A percentile compares a stretch with the other conserved stretches of the same genome.
phyloP scores from a whole-genome alignment of 2,797 vertebrate genomes.

The Jordanella pulchra region DNA sequence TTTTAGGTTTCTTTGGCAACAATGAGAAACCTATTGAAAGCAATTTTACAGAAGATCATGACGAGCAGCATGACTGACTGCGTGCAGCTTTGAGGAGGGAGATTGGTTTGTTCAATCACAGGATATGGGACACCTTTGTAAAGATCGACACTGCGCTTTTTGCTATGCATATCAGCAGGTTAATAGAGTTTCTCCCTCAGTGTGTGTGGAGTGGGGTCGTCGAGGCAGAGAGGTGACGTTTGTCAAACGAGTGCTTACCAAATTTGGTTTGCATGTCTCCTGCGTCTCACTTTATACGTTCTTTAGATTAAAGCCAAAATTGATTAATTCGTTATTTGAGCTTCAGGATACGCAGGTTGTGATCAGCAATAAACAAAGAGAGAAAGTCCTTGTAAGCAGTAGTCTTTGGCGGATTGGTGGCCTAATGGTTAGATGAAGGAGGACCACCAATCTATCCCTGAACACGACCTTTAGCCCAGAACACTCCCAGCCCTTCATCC shows the following conservation, averaged over 20 bases:
- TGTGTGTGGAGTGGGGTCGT: neutral
- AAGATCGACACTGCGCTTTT: slow-evolving; percentile 20
- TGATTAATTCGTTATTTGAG: neutral
- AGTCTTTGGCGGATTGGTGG: no score
- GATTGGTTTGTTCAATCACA: slow-evolving; percentile 60
- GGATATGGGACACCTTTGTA: slow-evolving; percentile 52
- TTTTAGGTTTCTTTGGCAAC: slow-evolving; percentile 38
- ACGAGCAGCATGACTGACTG: slow-evolving; percentile 46
- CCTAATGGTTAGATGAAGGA: no score
- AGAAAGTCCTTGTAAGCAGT: no score
- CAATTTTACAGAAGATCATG: slow-evolving; percentile 60
- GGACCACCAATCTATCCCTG: no score
- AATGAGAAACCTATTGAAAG: slow-evolving; percentile 49
- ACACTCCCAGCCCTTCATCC: no score
- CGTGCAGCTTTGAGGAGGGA: slow-evolving; percentile 39
- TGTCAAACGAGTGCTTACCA: slow-evolving; percentile 28
- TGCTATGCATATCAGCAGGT: slow-evolving; percentile 44
- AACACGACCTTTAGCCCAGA: no score
- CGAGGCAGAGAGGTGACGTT: slow-evolving; percentile 19
- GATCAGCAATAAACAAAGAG: no score
- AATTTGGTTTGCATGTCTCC: neutral
- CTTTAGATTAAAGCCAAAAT: neutral
- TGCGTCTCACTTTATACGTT: neutral
- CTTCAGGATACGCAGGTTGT: neutral
- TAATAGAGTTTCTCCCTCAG: slow-evolving; percentile 42